phyloP scores from a whole-genome alignment of 2,797 vertebrate genomes.

The Bradypodion ventrale region DNA sequence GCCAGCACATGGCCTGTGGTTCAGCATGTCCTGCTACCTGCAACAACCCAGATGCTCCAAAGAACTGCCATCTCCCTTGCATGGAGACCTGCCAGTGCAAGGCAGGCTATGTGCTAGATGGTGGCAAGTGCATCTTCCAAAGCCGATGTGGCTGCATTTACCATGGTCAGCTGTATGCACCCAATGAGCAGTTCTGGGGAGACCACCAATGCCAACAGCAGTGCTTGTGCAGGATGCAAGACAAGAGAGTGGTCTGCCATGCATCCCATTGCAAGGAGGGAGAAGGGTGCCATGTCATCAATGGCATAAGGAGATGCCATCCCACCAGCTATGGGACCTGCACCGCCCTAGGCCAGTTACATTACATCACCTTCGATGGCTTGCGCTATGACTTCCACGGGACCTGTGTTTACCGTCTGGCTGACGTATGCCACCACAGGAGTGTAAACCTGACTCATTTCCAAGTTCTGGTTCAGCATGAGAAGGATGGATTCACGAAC shows the following conservation, averaged over 20 bases:
- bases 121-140: constrained; percentile 73
- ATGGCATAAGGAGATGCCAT: constrained; percentile 74
- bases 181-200: constrained; percentile 78
- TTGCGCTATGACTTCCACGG: constrained; percentile 78
- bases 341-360: constrained; percentile 77
- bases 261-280: constrained; percentile 69
- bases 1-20: constrained; percentile 78
- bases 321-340: constrained; percentile 70
- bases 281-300: constrained; percentile 72
- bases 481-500: constrained; percentile 57
- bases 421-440: constrained; percentile 67
- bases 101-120: constrained; percentile 76
- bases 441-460: constrained; percentile 70
- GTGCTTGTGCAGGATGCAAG: constrained; percentile 74
- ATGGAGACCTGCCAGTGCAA: constrained; percentile 82
- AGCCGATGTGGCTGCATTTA: constrained; percentile 79
- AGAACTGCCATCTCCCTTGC: constrained; percentile 69
- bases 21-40: constrained; percentile 80
- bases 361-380: constrained; percentile 79
- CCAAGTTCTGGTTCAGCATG: constrained; percentile 71
- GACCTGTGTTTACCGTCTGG: constrained; percentile 78
- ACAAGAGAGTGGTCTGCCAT: constrained; percentile 73
- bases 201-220: constrained; percentile 71
- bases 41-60: constrained; percentile 58
- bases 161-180: constrained; percentile 74